Base-by-base conservation (phyloP, 2,113 vertebrate species). In the Antennarius striatus region DNA sequence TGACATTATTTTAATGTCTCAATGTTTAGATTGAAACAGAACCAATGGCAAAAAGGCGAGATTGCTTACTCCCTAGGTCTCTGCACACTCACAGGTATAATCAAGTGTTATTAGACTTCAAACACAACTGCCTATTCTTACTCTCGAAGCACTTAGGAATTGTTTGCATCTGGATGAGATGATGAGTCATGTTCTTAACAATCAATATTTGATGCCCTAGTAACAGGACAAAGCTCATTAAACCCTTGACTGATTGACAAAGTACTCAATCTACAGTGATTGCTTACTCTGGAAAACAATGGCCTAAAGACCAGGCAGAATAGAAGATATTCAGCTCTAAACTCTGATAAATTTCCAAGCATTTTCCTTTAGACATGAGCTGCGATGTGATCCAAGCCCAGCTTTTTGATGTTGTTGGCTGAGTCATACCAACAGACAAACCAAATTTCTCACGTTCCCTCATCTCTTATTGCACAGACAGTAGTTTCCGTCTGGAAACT, bases 361-460 rank as follows among this genome's bases (percentile, higher is more conserved):
- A 43, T 56, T 70, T 47, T 10, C 29, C 22, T 52, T 60, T 15
- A 50, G 22, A 68, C 10, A 15, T 15, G 45, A 43, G 40, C 10
- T n/a, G 5, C 42, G 63, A 63, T 48, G 16, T 61, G 70, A 77
- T 79, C 62, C 74, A 83, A 82, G 57, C 11, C 9, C 32, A n/a
- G 6, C 10, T 51, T 56, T 47, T 52, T 50, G 36, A 71, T 11
- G 48, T 62, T 47, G 22, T 7, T n/a, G 51, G 48, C 45, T 55
- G 22, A 29, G 10, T 54, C 56, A 57, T 55, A 75, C 64, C 62
- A 62, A 58, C 45, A 77, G 54, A 64, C 42, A 70, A 56, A 63
- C 61, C 61, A 47, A 49, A 73, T 60, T 73, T 78, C 64, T 56
- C 42, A 71, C 62, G 2, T 45, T 79, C 48, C 51, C 49, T n/a